Percentiles rank a stretch among this genome's conserved stretches.
Evolutionary conservation across 1,140 invertebrate species (phyloP).

Genomic region (Apis laboriosa): DNA sequence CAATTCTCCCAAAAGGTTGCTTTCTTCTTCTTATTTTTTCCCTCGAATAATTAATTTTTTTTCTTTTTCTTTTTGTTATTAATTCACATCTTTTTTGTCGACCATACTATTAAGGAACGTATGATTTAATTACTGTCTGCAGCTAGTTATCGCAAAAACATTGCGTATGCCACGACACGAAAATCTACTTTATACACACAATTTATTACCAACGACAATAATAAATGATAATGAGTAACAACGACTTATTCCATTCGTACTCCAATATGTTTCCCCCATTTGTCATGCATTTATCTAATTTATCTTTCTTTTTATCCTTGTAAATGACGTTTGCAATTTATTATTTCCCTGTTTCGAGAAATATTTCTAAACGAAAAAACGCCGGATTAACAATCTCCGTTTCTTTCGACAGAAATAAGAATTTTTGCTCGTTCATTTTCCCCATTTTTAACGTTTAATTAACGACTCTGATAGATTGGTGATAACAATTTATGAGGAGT

Average conservation of each 20-base stretch:
- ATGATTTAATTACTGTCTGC: constrained; percentile 7
- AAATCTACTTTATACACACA: neutral
- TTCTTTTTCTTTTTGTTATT: neutral
- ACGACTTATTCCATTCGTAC: neutral
- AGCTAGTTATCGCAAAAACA: neutral
- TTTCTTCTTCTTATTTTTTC: neutral
- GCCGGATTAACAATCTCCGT: too few relatives aligned
- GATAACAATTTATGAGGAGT: too few relatives aligned
- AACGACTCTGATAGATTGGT: constrained; percentile 1
- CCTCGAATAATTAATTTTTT: neutral
- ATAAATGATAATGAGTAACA: too few relatives aligned
- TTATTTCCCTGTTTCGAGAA: too few relatives aligned
- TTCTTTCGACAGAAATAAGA: neutral
- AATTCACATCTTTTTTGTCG: neutral
- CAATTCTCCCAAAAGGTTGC: too few relatives aligned
- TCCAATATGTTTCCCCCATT: neutral
- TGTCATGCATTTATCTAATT: neutral
- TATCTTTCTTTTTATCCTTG: too few relatives aligned
- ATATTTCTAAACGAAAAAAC: too few relatives aligned
- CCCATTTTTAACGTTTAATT: constrained; percentile 36
- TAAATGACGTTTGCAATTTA: too few relatives aligned
- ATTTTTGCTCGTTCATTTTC: neutral
- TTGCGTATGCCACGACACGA: too few relatives aligned
- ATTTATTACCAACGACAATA: neutral
- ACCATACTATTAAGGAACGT: neutral